Conservation (phyloP, 2,888 invertebrate species). For the Orthosia incerta region DNA sequence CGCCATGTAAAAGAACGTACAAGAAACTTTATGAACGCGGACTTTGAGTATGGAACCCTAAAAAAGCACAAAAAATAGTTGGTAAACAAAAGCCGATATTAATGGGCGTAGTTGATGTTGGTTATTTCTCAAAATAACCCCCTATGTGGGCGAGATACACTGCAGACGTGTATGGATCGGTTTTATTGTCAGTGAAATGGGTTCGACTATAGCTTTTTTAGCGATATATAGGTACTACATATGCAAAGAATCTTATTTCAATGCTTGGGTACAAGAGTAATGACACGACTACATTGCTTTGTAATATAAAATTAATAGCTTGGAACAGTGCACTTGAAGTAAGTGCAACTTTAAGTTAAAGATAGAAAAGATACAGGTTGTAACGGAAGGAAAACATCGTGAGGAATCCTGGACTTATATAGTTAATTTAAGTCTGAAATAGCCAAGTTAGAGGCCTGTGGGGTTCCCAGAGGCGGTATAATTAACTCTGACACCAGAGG, state of each 20-base stretch:
- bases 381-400: too few species aligned
- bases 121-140: slow-evolving; percentile 62
- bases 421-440: too few species aligned
- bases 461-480: too few species aligned
- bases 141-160: slow-evolving; percentile 49
- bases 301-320: background rate
- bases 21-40: too few species aligned
- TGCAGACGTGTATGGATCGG: slow-evolving; percentile 48
- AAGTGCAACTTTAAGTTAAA: background rate
- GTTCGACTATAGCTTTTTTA: slow-evolving; percentile 23
- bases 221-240: slow-evolving; percentile 31
- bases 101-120: slow-evolving; percentile 71
- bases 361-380: too few species aligned
- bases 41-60: slow-evolving; percentile 4
- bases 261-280: background rate
- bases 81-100: slow-evolving; percentile 78
- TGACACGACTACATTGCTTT: background rate
- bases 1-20: too few species aligned
- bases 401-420: too few species aligned
- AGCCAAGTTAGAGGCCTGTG: too few species aligned
- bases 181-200: slow-evolving; percentile 57
- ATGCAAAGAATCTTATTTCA: slow-evolving; percentile 27
- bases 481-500: too few species aligned
- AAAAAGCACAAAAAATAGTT: slow-evolving; percentile 62
- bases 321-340: background rate